These are phyloP conservation scores for Frankliniella fusca DNA, from an alignment of 2,888 invertebrate species.

Conservation along the genomic window DNA sequence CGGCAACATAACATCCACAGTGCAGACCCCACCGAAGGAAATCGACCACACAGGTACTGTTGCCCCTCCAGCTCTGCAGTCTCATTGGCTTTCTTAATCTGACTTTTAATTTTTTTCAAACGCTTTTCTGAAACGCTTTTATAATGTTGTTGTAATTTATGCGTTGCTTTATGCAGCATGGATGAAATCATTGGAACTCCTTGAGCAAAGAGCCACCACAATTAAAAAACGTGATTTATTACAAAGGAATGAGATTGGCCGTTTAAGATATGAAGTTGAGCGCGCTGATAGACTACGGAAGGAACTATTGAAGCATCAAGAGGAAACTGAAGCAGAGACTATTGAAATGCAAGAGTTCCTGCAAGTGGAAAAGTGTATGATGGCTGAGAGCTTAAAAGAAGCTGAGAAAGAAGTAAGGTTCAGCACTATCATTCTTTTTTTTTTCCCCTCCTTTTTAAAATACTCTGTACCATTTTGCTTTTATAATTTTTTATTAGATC, in stretches of 20 bases:
- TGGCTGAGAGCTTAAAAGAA: conserved; percentile 74
- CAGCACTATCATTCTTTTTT: neutral
- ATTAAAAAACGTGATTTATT: neutral
- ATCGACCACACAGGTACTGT: conserved; percentile 38
- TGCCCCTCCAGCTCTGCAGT: neutral
- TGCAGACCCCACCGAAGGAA: neutral
- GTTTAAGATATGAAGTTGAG: neutral
- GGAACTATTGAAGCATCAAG: conserved; percentile 57
- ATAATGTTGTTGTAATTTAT: too few relatives aligned
- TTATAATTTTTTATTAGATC: conserved; percentile 36
- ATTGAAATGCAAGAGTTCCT: conserved; percentile 82
- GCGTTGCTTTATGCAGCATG: neutral
- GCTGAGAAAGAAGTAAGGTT: conserved; percentile 60
- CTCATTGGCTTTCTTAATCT: neutral
- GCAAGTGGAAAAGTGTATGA: conserved; percentile 75
- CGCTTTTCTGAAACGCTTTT: too few relatives aligned
- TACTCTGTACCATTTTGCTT: neutral
- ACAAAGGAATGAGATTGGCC: neutral
- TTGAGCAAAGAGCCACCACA: neutral
- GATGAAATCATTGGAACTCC: neutral
- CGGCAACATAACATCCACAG: neutral
- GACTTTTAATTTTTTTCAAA: too few relatives aligned
- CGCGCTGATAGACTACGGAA: neutral
- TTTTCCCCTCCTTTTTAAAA: too few relatives aligned
- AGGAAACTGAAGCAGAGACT: conserved; percentile 74